phyloP scores from a whole-genome alignment of 2,113 vertebrate genomes.

The Podiceps cristatus region DNA sequence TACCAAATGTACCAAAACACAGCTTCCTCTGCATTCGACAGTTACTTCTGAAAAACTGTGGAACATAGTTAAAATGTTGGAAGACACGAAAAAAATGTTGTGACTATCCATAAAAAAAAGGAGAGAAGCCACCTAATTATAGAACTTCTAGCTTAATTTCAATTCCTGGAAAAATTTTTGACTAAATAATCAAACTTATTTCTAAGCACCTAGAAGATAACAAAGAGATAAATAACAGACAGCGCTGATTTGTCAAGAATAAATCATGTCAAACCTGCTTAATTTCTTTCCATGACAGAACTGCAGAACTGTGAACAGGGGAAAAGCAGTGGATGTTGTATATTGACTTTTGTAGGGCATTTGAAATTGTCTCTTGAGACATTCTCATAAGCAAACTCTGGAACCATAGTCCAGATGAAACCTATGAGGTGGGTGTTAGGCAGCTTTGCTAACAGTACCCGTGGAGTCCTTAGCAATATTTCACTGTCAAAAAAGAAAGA shows the following conservation, averaged over 20 bases:
- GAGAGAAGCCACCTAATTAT: background rate
- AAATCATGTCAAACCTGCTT: background rate
- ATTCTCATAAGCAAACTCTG: background rate
- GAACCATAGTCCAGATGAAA: background rate
- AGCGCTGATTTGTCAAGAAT: background rate
- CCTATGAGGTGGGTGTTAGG: background rate
- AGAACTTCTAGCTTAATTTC: background rate
- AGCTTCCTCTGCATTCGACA: background rate
- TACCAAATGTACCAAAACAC: background rate
- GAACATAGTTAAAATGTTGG: background rate
- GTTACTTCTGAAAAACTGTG: background rate
- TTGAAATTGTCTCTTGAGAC: background rate
- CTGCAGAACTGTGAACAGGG: background rate
- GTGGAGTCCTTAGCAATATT: background rate
- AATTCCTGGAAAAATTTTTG: background rate
- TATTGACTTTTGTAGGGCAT: background rate
- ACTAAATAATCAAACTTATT: background rate
- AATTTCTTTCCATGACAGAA: background rate
- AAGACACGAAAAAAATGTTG: background rate
- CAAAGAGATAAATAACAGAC: background rate
- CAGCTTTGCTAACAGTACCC: background rate
- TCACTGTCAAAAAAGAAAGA: constrained; percentile 3
- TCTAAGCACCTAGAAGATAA: background rate
- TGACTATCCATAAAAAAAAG: background rate
- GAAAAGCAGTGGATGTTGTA: background rate